These are phyloP conservation scores for Cercopithecus mitis DNA, from an alignment of 2,797 vertebrate genomes.

Conservation along the genomic window DNA sequence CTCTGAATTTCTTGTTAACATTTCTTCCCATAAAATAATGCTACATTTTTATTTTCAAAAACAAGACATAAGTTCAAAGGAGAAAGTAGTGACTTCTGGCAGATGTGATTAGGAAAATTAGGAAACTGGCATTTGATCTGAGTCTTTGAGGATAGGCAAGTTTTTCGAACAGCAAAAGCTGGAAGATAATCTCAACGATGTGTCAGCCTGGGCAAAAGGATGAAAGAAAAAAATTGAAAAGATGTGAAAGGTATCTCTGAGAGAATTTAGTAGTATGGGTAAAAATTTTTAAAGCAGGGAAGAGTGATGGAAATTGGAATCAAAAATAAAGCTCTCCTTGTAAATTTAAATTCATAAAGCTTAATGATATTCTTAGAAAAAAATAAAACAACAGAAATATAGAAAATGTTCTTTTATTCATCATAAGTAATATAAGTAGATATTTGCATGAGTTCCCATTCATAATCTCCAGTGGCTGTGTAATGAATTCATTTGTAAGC, in stretches of 20 bases:
- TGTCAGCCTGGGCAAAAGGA: not conserved
- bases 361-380: not conserved
- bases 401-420: not conserved
- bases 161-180: not conserved
- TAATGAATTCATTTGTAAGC: not conserved
- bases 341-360: not conserved
- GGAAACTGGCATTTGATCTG: not conserved
- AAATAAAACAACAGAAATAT: not conserved
- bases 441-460: not conserved
- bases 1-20: not conserved
- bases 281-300: not conserved
- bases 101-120: not conserved
- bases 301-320: not conserved
- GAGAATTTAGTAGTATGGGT: not conserved
- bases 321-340: not conserved
- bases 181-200: not conserved
- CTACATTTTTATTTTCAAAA: not conserved
- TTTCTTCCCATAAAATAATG: not conserved
- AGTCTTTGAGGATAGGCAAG: not conserved
- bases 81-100: not conserved
- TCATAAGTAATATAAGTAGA: not conserved
- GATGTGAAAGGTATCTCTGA: not conserved
- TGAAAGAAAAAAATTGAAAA: not conserved
- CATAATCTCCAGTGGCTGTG: not conserved
- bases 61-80: not conserved